Percentiles rank a stretch among this genome's conserved stretches.
Conservation (phyloP, 2,113 vertebrate genomes). For the Petroica traversi region DNA sequence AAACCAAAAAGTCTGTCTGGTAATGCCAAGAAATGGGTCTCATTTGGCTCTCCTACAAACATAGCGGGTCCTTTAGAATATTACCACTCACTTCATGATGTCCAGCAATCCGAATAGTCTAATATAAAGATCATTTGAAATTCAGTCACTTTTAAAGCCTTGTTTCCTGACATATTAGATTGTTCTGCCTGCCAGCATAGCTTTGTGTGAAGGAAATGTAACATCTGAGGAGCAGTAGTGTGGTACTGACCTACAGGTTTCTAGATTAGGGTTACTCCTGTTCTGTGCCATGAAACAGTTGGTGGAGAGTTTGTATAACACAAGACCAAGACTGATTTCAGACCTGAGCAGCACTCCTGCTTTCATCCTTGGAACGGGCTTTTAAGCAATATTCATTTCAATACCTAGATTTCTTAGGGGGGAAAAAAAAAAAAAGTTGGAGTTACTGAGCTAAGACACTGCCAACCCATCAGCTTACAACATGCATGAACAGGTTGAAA, state of each 20-base stretch:
- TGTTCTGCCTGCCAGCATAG: not conserved
- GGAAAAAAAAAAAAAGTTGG: not conserved
- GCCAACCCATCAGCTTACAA: constrained; percentile 15
- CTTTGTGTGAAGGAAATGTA: not conserved
- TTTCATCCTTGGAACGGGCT: constrained; percentile 68
- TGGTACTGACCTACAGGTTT: not conserved
- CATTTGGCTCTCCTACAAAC: not conserved
- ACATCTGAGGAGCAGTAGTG: not conserved
- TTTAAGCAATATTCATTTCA: not conserved
- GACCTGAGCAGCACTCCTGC: constrained; percentile 74
- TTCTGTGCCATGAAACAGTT: constrained; percentile 18
- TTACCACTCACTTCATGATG: not conserved
- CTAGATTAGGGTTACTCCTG: not conserved
- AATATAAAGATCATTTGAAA: not conserved
- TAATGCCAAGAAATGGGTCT: not conserved
- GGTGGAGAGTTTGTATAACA: constrained; percentile 74
- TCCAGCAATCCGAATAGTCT: not conserved
- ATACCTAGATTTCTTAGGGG: not conserved
- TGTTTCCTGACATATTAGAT: rapidly evolving
- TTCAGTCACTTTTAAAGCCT: not conserved
- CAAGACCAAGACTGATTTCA: constrained; percentile 75
- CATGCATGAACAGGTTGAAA: constrained; percentile 4
- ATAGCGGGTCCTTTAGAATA: not conserved
- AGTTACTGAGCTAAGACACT: not conserved
- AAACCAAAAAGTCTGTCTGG: not conserved